Evolutionary conservation across 1,140 invertebrate species (phyloP).

Genomic region (Eumeta japonica): DNA sequence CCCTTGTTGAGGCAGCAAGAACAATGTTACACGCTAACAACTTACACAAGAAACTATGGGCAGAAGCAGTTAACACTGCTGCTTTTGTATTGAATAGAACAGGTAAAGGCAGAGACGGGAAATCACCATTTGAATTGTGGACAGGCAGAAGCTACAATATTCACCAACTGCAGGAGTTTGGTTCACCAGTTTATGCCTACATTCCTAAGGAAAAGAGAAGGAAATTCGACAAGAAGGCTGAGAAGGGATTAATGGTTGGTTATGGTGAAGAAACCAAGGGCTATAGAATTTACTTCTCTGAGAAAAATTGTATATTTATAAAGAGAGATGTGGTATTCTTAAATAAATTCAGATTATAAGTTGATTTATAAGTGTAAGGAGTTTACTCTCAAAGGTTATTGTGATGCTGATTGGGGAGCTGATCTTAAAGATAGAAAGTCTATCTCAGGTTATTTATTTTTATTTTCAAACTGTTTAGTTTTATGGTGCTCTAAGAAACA

Average conservation of each 20-base stretch:
- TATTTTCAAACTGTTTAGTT: slow-evolving; percentile 7
- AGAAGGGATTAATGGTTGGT: slow-evolving; percentile 10
- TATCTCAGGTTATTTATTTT: slow-evolving; percentile 10
- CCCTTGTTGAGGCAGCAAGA: slow-evolving; percentile 36
- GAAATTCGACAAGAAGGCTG: slow-evolving; percentile 21
- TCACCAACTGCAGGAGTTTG: slow-evolving; percentile 20
- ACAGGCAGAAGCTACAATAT: slow-evolving; percentile 10
- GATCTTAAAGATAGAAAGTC: slow-evolving; percentile 1
- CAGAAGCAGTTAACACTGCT: slow-evolving; percentile 25
- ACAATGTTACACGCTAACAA: slow-evolving; percentile 14
- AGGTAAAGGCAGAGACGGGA: slow-evolving; percentile 15
- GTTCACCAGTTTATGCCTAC: slow-evolving; percentile 19
- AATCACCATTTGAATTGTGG: slow-evolving; percentile 31
- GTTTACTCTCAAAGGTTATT: neutral
- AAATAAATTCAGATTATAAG: neutral
- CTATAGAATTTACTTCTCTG: slow-evolving; percentile 8
- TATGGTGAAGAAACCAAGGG: slow-evolving; percentile 6
- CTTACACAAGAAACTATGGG: slow-evolving; percentile 22
- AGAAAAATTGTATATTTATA: slow-evolving; percentile 3
- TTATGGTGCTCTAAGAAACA: too few species aligned
- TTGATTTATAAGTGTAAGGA: neutral
- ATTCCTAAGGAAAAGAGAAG: slow-evolving; percentile 20
- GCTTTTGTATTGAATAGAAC: slow-evolving; percentile 28
- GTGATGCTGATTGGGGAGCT: slow-evolving; percentile 1
- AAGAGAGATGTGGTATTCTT: slow-evolving; percentile 8